Evolutionary conservation across 2,113 vertebrate genomes (phyloP), one percentile per base, ranked within the genome.

Genomic region (Chascanopsetta lugubris): DNA sequence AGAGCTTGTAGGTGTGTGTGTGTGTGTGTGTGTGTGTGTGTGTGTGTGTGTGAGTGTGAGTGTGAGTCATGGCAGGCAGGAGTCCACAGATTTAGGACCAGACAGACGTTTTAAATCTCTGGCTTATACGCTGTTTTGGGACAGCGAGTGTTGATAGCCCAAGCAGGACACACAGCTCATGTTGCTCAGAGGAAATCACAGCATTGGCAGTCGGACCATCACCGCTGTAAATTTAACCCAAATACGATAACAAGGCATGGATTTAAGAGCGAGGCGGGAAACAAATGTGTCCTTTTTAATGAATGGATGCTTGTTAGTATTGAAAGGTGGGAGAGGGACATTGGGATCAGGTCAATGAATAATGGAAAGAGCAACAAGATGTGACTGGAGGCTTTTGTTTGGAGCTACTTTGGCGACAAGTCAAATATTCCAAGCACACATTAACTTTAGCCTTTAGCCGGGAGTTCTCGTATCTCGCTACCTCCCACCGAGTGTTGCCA

Each of bases 401-500:
- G 17, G 48, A 8, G 15, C 25, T 36, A 6, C 25, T 29, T 53
- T 57, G 27, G 59, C 17, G 8, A 6, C 4, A 61, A 66, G 69
- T 72, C 58, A 45, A 51, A 45, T 67, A 66, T 45, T 72, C 51
- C 17, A 0, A 50, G 22, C 46, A 49, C 15, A 65, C 69, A 54
- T 29, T 69, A 50, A 75, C 46, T 69, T 68, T 57, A 65, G 29
- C 26, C 27, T 61, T 57, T 34, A 55, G 55, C 17, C 0, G 30
- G 71, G 59, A 51, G 63, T 79, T 79, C 72, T 59, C 50, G 47
- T 73, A 59, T 80, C 73, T 62, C 50, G 61, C 27, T 55, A 47
- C 68, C 75, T 69, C 64, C 70, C 65, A 57, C 77, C 4, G 55
- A 73, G 75, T 87, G 82, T 88, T 88, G 75, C 68, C 66, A 86